These are phyloP conservation scores for Calameuta pallipes DNA, from an alignment of 2,888 invertebrate species.

Conservation along the genomic window DNA sequence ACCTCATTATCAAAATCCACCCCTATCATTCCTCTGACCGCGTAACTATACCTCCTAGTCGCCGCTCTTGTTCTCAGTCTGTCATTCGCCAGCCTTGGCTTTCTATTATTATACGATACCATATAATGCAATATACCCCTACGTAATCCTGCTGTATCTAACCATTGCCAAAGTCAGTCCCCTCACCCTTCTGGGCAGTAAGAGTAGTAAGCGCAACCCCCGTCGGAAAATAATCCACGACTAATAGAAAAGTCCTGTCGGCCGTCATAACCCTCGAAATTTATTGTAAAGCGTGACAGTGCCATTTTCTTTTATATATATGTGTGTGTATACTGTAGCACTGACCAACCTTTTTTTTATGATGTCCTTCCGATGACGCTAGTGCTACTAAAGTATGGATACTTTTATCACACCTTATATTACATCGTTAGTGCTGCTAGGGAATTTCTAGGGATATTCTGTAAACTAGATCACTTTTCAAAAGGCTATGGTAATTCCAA, in stretches of 20 bases:
- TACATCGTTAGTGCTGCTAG: too few species aligned
- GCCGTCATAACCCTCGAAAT: slow-evolving; percentile 50
- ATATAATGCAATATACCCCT: neutral
- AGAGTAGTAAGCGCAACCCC: neutral
- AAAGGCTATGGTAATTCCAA: neutral
- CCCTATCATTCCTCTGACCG: neutral
- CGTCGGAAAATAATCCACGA: neutral
- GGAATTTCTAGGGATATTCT: neutral
- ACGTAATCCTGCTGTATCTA: neutral
- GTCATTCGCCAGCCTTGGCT: neutral
- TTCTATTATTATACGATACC: neutral
- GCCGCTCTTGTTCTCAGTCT: neutral
- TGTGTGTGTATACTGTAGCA: neutral
- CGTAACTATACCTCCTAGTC: neutral
- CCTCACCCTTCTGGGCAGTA: neutral
- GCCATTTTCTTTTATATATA: neutral
- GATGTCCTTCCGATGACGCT: too few species aligned
- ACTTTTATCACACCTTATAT: neutral
- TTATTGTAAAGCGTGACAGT: slow-evolving; percentile 54
- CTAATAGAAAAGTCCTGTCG: slow-evolving; percentile 64
- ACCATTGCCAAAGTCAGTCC: neutral
- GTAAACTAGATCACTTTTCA: neutral
- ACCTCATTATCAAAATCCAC: slow-evolving; percentile 44
- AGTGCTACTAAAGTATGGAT: too few species aligned
- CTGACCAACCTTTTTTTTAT: too few species aligned